Conservation (phyloP, 1,140 invertebrate species). For the Zaprionus kolodkinae region DNA sequence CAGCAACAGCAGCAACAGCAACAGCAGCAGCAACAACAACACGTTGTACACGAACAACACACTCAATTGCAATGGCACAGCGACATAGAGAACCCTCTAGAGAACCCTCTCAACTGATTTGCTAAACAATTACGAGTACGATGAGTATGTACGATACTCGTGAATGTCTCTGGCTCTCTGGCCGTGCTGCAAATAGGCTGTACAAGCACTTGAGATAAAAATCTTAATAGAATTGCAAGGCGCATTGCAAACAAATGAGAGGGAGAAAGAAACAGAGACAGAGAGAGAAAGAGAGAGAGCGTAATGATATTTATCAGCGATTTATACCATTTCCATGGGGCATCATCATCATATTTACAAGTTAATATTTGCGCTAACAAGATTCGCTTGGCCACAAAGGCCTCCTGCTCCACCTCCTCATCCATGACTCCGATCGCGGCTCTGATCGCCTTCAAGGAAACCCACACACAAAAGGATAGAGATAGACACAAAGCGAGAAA, state of each 20-base stretch:
- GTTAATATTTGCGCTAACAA: slow-evolving; percentile 84
- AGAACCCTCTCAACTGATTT: slow-evolving; percentile 64
- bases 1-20: slow-evolving; percentile 44
- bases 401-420: neutral
- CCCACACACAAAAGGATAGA: slow-evolving; percentile 69
- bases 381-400: slow-evolving; percentile 58
- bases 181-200: slow-evolving; percentile 69
- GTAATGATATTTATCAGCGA: slow-evolving; percentile 82
- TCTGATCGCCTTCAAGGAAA: slow-evolving; percentile 28
- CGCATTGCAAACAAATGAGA: slow-evolving; percentile 61
- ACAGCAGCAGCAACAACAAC: slow-evolving; percentile 45
- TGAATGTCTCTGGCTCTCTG: slow-evolving; percentile 27
- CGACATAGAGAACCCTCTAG: slow-evolving; percentile 33
- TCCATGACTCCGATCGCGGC: slow-evolving; percentile 23
- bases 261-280: slow-evolving; percentile 4
- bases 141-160: slow-evolving; percentile 35
- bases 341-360: slow-evolving; percentile 84
- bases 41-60: neutral
- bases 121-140: slow-evolving; percentile 72
- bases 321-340: slow-evolving; percentile 82
- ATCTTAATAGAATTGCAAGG: slow-evolving; percentile 81
- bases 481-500: slow-evolving; percentile 24
- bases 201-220: slow-evolving; percentile 78
- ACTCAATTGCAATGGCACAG: slow-evolving; percentile 44
- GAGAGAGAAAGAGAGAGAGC: slow-evolving; percentile 32